Percentiles rank a stretch among this genome's conserved stretches.
Conservation (phyloP, 1,140 invertebrate species). For the Neoseiulus cucumeris region DNA sequence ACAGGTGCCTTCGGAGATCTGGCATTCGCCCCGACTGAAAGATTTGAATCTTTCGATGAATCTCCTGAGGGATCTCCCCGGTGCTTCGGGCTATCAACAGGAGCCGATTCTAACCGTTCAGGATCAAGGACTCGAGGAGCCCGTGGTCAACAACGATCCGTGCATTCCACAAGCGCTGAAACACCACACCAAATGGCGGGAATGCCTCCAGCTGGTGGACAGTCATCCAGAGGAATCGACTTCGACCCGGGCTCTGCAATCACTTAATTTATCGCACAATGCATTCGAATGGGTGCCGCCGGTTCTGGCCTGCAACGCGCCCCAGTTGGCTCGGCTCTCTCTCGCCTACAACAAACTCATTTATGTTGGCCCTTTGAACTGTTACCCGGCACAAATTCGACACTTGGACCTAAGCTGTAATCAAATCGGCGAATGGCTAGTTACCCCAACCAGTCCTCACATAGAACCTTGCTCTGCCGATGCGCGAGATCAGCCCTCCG, state of each 20-base stretch:
- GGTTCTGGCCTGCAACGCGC: slow-evolving; percentile 67
- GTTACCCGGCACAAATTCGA: slow-evolving; percentile 64
- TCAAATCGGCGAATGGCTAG: slow-evolving; percentile 62
- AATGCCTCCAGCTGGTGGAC: slow-evolving; percentile 13
- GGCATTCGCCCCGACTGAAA: slow-evolving; percentile 65
- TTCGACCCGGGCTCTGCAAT: background rate
- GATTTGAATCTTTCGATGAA: slow-evolving; percentile 83
- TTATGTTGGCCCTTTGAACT: slow-evolving; percentile 62
- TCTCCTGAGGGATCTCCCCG: slow-evolving; percentile 56
- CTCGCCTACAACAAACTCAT: slow-evolving; percentile 59
- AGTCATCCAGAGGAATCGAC: slow-evolving; percentile 3
- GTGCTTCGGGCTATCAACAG: background rate
- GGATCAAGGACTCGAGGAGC: slow-evolving; percentile 21
- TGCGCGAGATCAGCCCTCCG: too few species aligned
- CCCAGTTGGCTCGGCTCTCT: slow-evolving; percentile 62
- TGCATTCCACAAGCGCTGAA: slow-evolving; percentile 20
- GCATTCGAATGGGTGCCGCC: slow-evolving; percentile 62
- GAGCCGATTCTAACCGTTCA: background rate
- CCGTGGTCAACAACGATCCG: slow-evolving; percentile 20
- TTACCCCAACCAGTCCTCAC: background rate
- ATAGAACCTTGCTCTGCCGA: slow-evolving; percentile 10
- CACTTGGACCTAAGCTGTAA: slow-evolving; percentile 86
- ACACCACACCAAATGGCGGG: slow-evolving; percentile 20
- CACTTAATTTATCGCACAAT: slow-evolving; percentile 75
- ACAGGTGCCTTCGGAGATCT: slow-evolving; percentile 58